A percentile compares a stretch with the other conserved stretches of the same genome.
These are phyloP conservation scores for Hemithea aestivaria DNA, from an alignment of 2,888 invertebrate genomes.

Conservation along the genomic window DNA sequence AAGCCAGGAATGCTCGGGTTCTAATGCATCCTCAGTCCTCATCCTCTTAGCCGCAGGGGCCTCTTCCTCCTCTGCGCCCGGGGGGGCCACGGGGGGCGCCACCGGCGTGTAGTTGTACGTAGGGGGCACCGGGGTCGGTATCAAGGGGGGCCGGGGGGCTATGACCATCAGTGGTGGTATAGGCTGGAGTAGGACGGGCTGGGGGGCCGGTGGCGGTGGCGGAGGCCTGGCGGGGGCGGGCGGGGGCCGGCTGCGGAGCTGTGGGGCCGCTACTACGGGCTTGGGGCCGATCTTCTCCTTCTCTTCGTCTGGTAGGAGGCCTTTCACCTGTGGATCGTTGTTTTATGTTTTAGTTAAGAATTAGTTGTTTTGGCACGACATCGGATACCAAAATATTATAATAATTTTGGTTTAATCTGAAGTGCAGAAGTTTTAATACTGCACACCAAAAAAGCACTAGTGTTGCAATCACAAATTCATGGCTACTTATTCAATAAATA, in stretches of 20 bases:
- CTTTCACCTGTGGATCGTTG: slow-evolving; percentile 79
- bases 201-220: slow-evolving; percentile 39
- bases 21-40: slow-evolving; percentile 94
- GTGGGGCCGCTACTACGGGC: slow-evolving; percentile 72
- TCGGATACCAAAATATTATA: too few species aligned
- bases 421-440: too few species aligned
- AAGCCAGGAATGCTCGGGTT: slow-evolving; percentile 85
- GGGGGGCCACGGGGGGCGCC: slow-evolving; percentile 28
- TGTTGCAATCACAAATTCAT: too few species aligned
- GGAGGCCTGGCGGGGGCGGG: slow-evolving; percentile 36
- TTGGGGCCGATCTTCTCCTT: slow-evolving; percentile 98
- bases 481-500: too few species aligned
- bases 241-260: slow-evolving; percentile 27
- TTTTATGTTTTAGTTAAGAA: too few species aligned
- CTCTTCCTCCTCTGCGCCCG: slow-evolving; percentile 78
- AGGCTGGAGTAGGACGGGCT: slow-evolving; percentile 51
- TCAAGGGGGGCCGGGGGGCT: slow-evolving; percentile 60
- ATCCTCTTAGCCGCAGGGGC: slow-evolving; percentile 93
- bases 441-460: too few species aligned
- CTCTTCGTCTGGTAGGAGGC: slow-evolving; percentile 95
- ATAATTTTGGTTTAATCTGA: too few species aligned
- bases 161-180: slow-evolving; percentile 76
- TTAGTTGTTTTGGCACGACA: too few species aligned
- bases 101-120: slow-evolving; percentile 37
- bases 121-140: slow-evolving; percentile 51